These are phyloP conservation scores for Ischnura elegans DNA, from an alignment of 2,888 invertebrate species.

Conservation along the genomic window DNA sequence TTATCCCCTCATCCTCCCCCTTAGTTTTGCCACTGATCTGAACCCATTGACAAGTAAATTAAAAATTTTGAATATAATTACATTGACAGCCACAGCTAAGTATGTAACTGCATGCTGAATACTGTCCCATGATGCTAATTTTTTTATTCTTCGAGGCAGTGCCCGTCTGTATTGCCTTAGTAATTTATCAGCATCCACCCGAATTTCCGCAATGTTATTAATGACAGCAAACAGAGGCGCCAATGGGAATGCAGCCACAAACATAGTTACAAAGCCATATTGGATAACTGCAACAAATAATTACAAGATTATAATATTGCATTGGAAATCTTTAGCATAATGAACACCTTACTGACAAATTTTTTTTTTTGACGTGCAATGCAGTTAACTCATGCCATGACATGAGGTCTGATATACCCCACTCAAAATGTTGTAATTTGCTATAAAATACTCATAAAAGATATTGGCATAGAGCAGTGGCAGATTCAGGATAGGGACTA, in stretches of 20 bases:
- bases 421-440: no score
- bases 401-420: no score
- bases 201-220: constrained; percentile 97
- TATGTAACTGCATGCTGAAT: constrained; percentile 95
- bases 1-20: no score
- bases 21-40: no score
- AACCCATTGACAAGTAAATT: no score
- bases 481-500: no score
- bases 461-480: no score
- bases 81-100: constrained; percentile 92
- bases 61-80: constrained; percentile 77
- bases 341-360: no score
- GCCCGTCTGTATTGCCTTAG: constrained; percentile 95
- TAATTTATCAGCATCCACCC: constrained; percentile 97
- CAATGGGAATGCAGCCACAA: constrained; percentile 97
- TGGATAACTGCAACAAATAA: constrained; percentile 87
- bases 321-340: neutral
- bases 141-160: constrained; percentile 92
- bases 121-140: constrained; percentile 96
- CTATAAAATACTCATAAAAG: no score
- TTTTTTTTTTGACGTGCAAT: no score
- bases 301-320: neutral
- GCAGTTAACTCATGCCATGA: no score
- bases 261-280: constrained; percentile 97
- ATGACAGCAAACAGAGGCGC: constrained; percentile 96